Base-by-base conservation (phyloP, 92 coral and sea anemone genomes). In the Porites lobata region DNA sequence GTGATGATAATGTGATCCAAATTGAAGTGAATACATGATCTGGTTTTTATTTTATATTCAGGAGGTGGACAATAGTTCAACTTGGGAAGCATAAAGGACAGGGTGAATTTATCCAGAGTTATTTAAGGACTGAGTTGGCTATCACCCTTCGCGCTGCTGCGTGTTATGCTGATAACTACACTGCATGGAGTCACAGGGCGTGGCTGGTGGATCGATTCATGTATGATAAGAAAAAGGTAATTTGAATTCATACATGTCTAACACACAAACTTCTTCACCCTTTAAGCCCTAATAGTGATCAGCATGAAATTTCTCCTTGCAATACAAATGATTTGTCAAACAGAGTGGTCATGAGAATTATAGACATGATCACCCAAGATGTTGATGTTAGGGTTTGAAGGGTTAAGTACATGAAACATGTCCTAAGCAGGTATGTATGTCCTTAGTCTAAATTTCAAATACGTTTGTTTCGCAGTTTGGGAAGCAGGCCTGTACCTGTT, bases 121-220 rank as follows among this genome's bases (percentile, higher is more conserved):
- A 92, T 83, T 61, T 95, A 26, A 88, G 89, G 69, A 69, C 83
- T 80, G 99, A 97, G 72, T 83, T 97, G 76, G 88, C 80, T 5
- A 32, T 95, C 13, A 79, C 92, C 53, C 93, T 88, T 11, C 89
- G 89, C 54, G 92, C 94, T 76, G 98, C 93, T 15, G 99, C 94
- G 76, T 75, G 82, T 8, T 94, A 97, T 76, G 91, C 94, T 19
- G 98, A 97, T 77, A 95, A 97, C 84, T 97, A 95, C 89, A 87
- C 90, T 15, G 96, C 96, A 0, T 97, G 99, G 99, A 92, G 94
- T 73, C 98, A 97, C 86, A 79, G 98, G 38, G 93, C 94, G n/a
- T 97, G 98, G 99, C 88, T 97, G 13, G 90, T 93, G 53, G 92
- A 89, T 24, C 63, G 82, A 47, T 95, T 94, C 80, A 77, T 95